Base-by-base conservation (phyloP, 1,140 invertebrate genomes). In the Subanguina moxae region DNA sequence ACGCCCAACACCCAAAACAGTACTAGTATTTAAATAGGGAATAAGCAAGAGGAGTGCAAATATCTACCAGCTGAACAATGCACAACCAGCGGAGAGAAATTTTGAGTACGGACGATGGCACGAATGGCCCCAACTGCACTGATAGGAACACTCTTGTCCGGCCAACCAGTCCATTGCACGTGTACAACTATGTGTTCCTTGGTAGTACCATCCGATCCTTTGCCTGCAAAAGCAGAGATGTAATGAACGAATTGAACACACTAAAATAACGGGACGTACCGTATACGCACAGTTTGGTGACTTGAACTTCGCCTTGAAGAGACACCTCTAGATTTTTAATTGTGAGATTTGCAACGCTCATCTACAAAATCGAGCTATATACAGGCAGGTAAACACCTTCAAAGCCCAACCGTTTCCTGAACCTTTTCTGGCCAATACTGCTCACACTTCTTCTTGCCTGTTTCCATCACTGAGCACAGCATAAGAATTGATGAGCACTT, bases 101-200 rank as follows among this genome's bases (percentile, higher is more conserved):
- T 78, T 46, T 78, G 72, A 13, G 76, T 78, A 1, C 71, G 62
- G 15, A 75, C 38, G 57, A 75, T 78, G 1, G 74, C 46, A 15
- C 64, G 42, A 19, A 78, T 32, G 9, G 76, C 76, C 1, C 76
- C 76, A 17, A 63, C 59, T 8, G 75, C 43, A 0, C 23, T 63
- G 13, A 70, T 19, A 1, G 74, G 74, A 32, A 75, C 74, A 19
- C 76, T 71, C 62, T 70, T 74, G 58, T 74, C 77, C 27, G 78
- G 76, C 76, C 74, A 75, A n/a, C 62, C 76, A 48, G 28, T 58
- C 76, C 74, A 75, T 21, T 71, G 64, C 21, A 78, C 72, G 64
- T 75, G 74, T 32, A 70, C 74, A 11, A 75, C 67, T 3, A 48
- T 57, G 52, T 78, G 74, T 27, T 48, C 28, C 38, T 68, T 27